Evolutionary conservation across 1,140 invertebrate genomes (phyloP).

Genomic region (Sipha flava): DNA sequence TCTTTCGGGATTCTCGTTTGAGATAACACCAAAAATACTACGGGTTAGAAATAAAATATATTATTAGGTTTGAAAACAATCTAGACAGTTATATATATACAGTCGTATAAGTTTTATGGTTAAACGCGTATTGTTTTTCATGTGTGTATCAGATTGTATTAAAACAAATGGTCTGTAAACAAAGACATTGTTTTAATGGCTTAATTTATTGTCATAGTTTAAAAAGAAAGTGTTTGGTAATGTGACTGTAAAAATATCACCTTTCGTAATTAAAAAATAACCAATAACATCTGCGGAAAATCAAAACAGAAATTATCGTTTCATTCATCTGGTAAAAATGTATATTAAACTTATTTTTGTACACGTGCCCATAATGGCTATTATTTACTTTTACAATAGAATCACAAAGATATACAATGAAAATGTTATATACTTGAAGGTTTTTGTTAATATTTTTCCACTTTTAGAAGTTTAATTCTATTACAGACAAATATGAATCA

Average conservation of each 20-base stretch:
- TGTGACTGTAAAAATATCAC: background rate
- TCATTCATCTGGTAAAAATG: background rate
- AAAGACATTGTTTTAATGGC: background rate
- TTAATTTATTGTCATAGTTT: background rate
- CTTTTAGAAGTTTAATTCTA: too few relatives aligned
- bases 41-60: background rate
- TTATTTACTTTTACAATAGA: too few relatives aligned
- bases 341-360: too few relatives aligned
- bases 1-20: background rate
- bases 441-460: too few relatives aligned
- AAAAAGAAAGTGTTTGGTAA: background rate
- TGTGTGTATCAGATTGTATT: background rate
- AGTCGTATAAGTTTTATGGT: background rate
- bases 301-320: background rate
- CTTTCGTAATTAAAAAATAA: background rate
- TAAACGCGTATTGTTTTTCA: background rate
- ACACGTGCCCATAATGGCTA: too few relatives aligned
- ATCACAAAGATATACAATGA: too few relatives aligned
- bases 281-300: background rate
- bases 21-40: slow-evolving; percentile 3
- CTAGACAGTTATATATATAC: background rate
- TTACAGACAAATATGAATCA: too few relatives aligned
- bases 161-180: slow-evolving; percentile 5
- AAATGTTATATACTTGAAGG: too few relatives aligned
- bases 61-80: slow-evolving; percentile 2